A percentile compares a stretch with the other conserved stretches of the same genome.
Conservation (phyloP, 2,113 vertebrate genomes). For the Aramus guarauna region DNA sequence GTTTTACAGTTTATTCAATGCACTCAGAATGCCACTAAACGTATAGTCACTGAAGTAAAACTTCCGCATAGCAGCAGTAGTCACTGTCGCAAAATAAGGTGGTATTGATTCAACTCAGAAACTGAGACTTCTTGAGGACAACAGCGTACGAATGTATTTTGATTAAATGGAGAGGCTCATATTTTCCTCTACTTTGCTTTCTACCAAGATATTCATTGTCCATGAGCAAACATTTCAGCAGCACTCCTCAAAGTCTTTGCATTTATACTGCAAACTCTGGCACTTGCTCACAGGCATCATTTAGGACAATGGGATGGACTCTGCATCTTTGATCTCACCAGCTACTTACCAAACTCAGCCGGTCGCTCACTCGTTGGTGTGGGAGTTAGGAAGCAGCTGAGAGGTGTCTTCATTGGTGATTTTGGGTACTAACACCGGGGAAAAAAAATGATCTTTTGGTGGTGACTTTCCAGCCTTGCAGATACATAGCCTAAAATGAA, state of each 20-base stretch:
- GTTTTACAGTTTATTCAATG: background rate
- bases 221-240: background rate
- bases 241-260: background rate
- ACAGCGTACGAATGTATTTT: background rate
- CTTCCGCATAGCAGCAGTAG: background rate
- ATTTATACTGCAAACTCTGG: background rate
- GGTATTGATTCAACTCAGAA: background rate
- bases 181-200: background rate
- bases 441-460: background rate
- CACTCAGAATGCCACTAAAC: background rate
- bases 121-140: background rate
- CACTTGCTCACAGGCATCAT: background rate
- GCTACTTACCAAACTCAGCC: background rate
- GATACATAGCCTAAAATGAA: background rate
- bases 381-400: background rate
- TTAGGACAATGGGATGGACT: background rate
- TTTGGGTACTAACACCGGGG: background rate
- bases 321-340: background rate
- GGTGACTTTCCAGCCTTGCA: background rate
- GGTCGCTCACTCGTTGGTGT: background rate
- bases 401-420: background rate
- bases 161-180: background rate
- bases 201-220: background rate
- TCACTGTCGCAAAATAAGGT: background rate
- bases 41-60: background rate